Evolutionary conservation across 64 coral and sea anemone genomes (phyloP).

Genomic region (Montipora sp.): DNA sequence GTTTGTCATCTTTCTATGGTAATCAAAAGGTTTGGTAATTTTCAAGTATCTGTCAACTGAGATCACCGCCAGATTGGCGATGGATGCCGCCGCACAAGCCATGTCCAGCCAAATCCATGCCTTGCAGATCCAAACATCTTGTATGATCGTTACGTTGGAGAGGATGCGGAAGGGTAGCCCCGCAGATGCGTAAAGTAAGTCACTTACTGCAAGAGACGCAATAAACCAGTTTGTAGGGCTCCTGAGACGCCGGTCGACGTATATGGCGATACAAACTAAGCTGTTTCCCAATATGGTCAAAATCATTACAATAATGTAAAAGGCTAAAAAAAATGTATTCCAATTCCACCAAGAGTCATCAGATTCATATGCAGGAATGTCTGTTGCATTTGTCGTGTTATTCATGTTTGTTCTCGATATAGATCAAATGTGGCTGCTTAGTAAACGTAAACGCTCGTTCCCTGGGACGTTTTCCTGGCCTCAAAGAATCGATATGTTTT

Average conservation of each 20-base stretch:
- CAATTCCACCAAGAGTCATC: not conserved
- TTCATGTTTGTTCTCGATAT: slow-evolving; percentile 6
- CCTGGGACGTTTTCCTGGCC: not conserved
- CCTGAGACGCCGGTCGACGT: slow-evolving; percentile 73
- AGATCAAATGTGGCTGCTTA: not conserved
- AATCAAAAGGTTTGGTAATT: slow-evolving; percentile 92
- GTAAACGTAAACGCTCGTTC: not conserved
- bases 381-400: not conserved
- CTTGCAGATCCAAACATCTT: slow-evolving; percentile 31
- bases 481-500: not conserved
- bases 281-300: slow-evolving; percentile 78
- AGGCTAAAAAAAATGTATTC: slow-evolving; percentile 32
- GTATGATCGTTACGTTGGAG: not conserved
- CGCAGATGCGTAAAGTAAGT: slow-evolving; percentile 76
- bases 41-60: slow-evolving; percentile 84
- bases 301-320: slow-evolving; percentile 65
- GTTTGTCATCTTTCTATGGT: slow-evolving; percentile 82
- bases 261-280: slow-evolving; percentile 85
- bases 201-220: slow-evolving; percentile 78
- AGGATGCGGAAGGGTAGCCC: slow-evolving; percentile 81
- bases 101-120: slow-evolving; percentile 87
- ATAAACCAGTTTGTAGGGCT: slow-evolving; percentile 95
- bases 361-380: not conserved
- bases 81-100: slow-evolving; percentile 79
- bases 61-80: slow-evolving; percentile 87